Evolutionary conservation across 1,140 invertebrate genomes (phyloP).

Genomic region (Mylabris phalerata): DNA sequence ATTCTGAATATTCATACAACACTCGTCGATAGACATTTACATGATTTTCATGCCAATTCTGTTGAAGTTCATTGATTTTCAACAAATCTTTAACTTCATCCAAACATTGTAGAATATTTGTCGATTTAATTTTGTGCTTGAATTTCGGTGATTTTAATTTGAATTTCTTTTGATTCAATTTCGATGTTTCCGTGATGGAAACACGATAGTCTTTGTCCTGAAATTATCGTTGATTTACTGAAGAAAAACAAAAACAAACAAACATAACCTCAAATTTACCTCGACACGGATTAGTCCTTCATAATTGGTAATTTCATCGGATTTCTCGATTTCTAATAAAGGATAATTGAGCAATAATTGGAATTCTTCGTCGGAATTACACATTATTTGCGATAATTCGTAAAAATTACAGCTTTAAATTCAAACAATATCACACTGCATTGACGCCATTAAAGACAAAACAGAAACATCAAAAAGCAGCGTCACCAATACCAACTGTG

Average conservation of each 20-base stretch:
- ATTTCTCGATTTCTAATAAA: no score
- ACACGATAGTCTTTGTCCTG: neutral
- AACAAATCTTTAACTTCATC: constrained; percentile 7
- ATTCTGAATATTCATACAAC: constrained; percentile 31
- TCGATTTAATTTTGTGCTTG: neutral
- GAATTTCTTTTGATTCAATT: constrained; percentile 1
- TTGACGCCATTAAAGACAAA: no score
- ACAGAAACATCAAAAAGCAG: no score
- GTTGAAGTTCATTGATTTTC: no score
- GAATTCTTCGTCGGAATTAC: no score
- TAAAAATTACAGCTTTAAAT: no score
- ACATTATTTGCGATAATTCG: no score
- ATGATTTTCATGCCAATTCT: constrained; percentile 7
- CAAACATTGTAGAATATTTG: constrained; percentile 7
- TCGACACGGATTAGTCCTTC: no score
- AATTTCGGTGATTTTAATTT: neutral
- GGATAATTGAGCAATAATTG: no score
- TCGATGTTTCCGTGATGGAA: neutral
- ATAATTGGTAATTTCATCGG: no score
- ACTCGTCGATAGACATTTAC: constrained; percentile 24
- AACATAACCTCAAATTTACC: neutral
- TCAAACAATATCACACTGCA: no score
- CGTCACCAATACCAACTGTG: no score
- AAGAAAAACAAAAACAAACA: neutral
- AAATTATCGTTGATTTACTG: neutral